Conservation (phyloP, 2,888 invertebrate genomes). For the Drosophila suboccidentalis region DNA sequence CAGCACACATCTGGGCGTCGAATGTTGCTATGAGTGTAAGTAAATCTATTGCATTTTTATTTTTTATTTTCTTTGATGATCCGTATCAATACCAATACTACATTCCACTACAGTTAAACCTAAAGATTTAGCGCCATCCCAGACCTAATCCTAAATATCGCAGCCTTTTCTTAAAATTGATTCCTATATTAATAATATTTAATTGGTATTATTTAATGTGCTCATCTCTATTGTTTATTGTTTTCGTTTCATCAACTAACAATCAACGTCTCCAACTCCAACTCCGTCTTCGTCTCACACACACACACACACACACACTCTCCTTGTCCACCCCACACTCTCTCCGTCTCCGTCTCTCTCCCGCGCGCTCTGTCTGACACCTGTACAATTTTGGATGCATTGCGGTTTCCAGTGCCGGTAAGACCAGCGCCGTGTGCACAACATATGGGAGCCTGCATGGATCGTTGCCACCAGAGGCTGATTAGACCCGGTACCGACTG, state of each 20-base stretch:
- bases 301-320: not conserved
- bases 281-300: constrained; percentile 6
- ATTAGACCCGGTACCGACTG: constrained; percentile 83
- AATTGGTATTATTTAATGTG: constrained; percentile 53
- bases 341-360: not conserved
- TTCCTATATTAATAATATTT: constrained; percentile 33
- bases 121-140: constrained; percentile 24
- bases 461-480: constrained; percentile 73
- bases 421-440: constrained; percentile 83
- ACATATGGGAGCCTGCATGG: constrained; percentile 83
- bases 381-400: constrained; percentile 17
- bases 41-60: constrained; percentile 14
- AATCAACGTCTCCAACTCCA: constrained; percentile 27
- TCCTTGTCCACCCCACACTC: constrained; percentile 3
- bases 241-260: constrained; percentile 15
- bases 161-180: constrained; percentile 15
- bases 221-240: constrained; percentile 32
- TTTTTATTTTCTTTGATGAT: too few relatives aligned
- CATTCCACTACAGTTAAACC: constrained; percentile 36
- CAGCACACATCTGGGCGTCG: constrained; percentile 79
- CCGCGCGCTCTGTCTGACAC: constrained; percentile 15
- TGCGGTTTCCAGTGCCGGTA: constrained; percentile 74
- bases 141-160: constrained; percentile 5
- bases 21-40: constrained; percentile 85
- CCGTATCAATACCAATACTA: too few relatives aligned